Percentiles rank a stretch among this genome's conserved stretches.
These are phyloP conservation scores for Lagorchestes hirsutus DNA, from an alignment of 2,797 vertebrate genomes.

Conservation along the genomic window DNA sequence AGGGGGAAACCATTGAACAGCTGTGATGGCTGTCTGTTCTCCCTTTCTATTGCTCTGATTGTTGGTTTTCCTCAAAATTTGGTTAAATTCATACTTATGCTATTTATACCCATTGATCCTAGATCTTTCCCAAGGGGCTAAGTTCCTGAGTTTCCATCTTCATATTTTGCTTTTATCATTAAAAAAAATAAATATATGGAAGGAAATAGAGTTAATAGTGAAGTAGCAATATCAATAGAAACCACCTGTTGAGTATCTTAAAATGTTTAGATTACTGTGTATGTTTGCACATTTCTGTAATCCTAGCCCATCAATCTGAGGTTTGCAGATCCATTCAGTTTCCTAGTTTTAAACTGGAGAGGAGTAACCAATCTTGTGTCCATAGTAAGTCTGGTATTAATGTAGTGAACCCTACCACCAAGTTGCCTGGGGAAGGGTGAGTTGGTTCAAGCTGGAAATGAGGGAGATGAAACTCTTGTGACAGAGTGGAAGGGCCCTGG, in stretches of 20 bases:
- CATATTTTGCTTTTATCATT: neutral
- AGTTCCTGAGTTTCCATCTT: neutral
- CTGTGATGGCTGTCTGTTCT: neutral
- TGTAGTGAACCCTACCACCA: neutral
- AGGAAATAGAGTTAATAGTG: neutral
- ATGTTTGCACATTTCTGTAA: neutral
- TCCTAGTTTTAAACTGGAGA: neutral
- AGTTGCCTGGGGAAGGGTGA: neutral
- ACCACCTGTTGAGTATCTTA: neutral
- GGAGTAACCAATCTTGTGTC: neutral
- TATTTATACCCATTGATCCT: neutral
- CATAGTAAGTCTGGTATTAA: neutral
- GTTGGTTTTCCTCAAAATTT: neutral
- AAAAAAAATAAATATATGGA: neutral
- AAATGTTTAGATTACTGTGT: neutral
- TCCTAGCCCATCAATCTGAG: neutral
- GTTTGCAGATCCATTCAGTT: neutral
- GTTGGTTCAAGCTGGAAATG: neutral
- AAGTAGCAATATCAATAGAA: neutral
- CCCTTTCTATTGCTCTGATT: neutral
- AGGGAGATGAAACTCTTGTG: neutral
- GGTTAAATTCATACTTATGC: neutral
- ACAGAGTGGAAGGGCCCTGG: neutral
- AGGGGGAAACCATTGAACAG: neutral
- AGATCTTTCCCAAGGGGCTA: neutral